phyloP scores from a whole-genome alignment of 2,113 vertebrate genomes.

The Pimephales promelas region DNA sequence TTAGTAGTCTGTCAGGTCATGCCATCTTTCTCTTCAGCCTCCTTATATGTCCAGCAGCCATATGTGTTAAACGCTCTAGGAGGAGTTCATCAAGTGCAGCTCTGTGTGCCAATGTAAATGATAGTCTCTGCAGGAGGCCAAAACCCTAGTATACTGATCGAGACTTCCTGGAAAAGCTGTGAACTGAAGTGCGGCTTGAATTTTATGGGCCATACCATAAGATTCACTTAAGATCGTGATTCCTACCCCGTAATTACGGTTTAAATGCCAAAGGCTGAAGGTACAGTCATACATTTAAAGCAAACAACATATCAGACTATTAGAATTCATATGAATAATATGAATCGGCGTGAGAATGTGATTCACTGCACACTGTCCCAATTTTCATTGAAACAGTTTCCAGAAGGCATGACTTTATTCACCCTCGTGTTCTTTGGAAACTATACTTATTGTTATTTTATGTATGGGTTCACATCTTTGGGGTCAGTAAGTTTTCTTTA shows the following conservation, averaged over 20 bases:
- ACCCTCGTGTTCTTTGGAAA: neutral
- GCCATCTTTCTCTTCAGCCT: neutral
- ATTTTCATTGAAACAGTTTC: neutral
- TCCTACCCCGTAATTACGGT: constrained; percentile 1
- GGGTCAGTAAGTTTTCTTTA: neutral
- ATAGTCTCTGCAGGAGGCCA: constrained; percentile 31
- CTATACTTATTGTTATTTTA: neutral
- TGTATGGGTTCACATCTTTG: neutral
- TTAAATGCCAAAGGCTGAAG: constrained; percentile 23
- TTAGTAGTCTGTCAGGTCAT: constrained; percentile 8
- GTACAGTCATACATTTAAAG: constrained; percentile 13
- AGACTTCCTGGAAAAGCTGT: constrained; percentile 29
- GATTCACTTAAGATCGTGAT: neutral
- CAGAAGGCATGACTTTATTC: neutral
- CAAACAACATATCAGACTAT: constrained; percentile 7
- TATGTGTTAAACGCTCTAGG: constrained; percentile 26
- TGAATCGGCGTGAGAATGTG: neutral
- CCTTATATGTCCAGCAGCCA: constrained; percentile 6
- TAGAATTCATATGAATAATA: constrained; percentile 12
- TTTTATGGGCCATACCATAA: constrained; percentile 16
- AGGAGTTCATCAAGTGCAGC: constrained; percentile 32
- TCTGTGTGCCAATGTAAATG: constrained; percentile 46
- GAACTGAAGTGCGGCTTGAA: constrained; percentile 10
- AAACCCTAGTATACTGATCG: neutral
- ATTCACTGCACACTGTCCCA: neutral